Percentiles rank a stretch among this genome's conserved stretches.
phyloP scores from a whole-genome alignment of 2,888 invertebrate genomes.

The Epiblema foenella region DNA sequence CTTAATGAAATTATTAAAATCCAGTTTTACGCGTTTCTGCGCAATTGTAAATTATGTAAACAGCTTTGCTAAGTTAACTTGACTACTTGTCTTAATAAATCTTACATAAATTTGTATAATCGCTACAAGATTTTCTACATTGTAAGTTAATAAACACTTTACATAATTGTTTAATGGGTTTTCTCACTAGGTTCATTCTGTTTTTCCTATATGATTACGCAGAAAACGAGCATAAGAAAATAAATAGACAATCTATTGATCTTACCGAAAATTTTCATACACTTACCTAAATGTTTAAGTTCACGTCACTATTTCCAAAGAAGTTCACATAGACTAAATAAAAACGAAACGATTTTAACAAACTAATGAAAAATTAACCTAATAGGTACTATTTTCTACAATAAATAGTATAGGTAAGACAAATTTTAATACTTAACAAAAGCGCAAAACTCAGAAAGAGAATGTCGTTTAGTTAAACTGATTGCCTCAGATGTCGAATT shows the following conservation, averaged over 20 bases:
- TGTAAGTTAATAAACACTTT: slow-evolving; percentile 33
- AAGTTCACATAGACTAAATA: too few species aligned
- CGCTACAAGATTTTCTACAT: slow-evolving; percentile 32
- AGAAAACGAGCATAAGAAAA: background rate
- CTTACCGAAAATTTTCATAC: too few species aligned
- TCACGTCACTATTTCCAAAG: too few species aligned
- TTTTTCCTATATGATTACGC: background rate
- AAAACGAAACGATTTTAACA: too few species aligned
- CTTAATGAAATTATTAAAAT: slow-evolving; percentile 1
- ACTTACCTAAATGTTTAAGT: too few species aligned
- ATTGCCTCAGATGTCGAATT: slow-evolving; percentile 32
- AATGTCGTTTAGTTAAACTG: slow-evolving; percentile 26
- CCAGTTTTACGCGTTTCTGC: background rate
- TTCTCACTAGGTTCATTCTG: slow-evolving; percentile 35
- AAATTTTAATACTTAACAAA: background rate
- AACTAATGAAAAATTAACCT: background rate
- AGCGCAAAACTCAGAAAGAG: background rate
- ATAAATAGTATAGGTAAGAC: too few species aligned
- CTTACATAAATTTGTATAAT: slow-evolving; percentile 39
- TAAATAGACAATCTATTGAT: background rate
- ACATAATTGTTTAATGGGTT: slow-evolving; percentile 25
- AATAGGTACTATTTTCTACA: too few species aligned
- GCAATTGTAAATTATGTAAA: slow-evolving; percentile 22
- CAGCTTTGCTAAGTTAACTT: slow-evolving; percentile 13
- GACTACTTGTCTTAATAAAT: slow-evolving; percentile 31